Evolutionary conservation across 2,797 vertebrate genomes (phyloP).

Genomic region (Poeciliopsis presidionis): DNA sequence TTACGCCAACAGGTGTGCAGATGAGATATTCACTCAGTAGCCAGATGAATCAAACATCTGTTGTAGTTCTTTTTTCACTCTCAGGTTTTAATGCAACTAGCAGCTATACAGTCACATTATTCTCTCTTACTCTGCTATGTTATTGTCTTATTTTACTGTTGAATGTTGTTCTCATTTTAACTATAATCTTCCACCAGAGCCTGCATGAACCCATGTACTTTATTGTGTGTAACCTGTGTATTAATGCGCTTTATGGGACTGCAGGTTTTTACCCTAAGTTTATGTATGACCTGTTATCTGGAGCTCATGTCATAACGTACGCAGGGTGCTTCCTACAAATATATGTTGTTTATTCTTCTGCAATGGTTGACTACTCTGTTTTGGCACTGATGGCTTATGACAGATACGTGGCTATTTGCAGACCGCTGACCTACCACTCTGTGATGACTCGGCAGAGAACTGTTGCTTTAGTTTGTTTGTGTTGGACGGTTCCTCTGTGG

Average conservation of each 20-base stretch:
- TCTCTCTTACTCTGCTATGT: slow-evolving; percentile 40
- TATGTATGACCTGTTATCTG: slow-evolving; percentile 41
- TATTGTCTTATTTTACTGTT: slow-evolving; percentile 43
- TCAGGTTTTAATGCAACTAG: slow-evolving; percentile 51
- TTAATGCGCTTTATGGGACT: slow-evolving; percentile 57
- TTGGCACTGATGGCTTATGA: slow-evolving; percentile 66
- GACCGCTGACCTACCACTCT: slow-evolving; percentile 59
- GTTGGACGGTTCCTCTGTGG: slow-evolving; percentile 40
- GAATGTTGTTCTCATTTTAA: slow-evolving; percentile 49
- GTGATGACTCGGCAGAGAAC: slow-evolving; percentile 41
- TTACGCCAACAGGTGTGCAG: neutral
- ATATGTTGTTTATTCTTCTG: slow-evolving; percentile 48
- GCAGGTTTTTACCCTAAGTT: slow-evolving; percentile 61
- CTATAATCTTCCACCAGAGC: slow-evolving; percentile 44
- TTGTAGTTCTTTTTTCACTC: slow-evolving; percentile 26
- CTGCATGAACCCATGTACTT: slow-evolving; percentile 67
- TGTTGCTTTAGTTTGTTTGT: slow-evolving; percentile 19
- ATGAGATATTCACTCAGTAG: neutral
- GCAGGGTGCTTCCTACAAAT: slow-evolving; percentile 44
- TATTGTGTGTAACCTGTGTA: slow-evolving; percentile 50
- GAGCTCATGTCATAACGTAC: slow-evolving; percentile 43
- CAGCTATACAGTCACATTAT: slow-evolving; percentile 32
- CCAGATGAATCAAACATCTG: neutral
- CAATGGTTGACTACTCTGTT: slow-evolving; percentile 41
- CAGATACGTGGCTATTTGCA: slow-evolving; percentile 67